Evolutionary conservation across 2,113 vertebrate species (phyloP).

Genomic region (Callopanchax toddi): DNA sequence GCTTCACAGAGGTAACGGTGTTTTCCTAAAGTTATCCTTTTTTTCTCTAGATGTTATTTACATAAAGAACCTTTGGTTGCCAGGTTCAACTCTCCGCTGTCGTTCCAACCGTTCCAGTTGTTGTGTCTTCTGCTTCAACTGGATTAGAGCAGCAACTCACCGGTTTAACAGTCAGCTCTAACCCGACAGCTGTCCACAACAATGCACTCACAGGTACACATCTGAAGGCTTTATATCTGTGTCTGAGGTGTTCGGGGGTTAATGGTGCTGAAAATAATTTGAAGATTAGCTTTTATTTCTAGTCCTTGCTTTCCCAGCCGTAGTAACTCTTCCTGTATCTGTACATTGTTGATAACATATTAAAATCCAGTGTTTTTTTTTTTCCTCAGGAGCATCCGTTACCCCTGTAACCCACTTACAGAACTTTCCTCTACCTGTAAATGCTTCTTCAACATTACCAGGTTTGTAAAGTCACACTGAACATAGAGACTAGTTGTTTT

Average conservation of each 20-base stretch:
- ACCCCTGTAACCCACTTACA: conserved; percentile 81
- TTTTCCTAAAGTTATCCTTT: too few relatives aligned
- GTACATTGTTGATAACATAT: too few relatives aligned
- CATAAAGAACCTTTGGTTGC: conserved; percentile 8
- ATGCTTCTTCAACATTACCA: conserved; percentile 80
- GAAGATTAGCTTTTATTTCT: too few relatives aligned
- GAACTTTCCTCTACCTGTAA: conserved; percentile 69
- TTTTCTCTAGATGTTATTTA: too few relatives aligned
- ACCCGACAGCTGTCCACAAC: conserved; percentile 76
- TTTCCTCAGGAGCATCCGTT: conserved; percentile 81
- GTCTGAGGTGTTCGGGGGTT: not conserved
- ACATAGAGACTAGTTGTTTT: not conserved
- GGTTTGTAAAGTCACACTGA: conserved; percentile 73
- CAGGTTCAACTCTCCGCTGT: conserved; percentile 95
- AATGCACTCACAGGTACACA: conserved; percentile 88
- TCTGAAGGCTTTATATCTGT: too few relatives aligned
- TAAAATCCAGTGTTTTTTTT: too few relatives aligned
- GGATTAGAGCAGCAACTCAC: conserved; percentile 84
- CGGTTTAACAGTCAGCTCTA: conserved; percentile 83
- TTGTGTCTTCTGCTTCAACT: conserved; percentile 75
- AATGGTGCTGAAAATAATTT: too few relatives aligned
- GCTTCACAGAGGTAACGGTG: conserved; percentile 93
- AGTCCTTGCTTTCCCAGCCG: too few relatives aligned
- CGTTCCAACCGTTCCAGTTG: conserved; percentile 74
- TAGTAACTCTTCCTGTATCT: too few relatives aligned